Conservation (phyloP, 2,797 vertebrate species). For the Okamejei kenojei region DNA sequence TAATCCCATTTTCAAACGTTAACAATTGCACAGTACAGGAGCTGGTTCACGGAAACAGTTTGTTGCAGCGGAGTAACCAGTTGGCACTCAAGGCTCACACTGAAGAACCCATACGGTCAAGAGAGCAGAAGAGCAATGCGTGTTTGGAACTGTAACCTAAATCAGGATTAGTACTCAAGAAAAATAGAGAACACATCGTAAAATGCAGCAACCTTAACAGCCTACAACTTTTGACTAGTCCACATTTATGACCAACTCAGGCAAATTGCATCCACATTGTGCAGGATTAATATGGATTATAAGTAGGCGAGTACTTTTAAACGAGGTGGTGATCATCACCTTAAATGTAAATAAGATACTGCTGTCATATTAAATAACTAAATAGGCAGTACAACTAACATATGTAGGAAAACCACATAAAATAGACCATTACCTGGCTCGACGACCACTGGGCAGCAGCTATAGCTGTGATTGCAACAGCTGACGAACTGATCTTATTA, state of each 20-base stretch:
- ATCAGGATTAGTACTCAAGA: background rate
- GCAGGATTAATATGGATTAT: background rate
- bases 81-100: background rate
- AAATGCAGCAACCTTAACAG: background rate
- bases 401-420: background rate
- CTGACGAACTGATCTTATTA: slow-evolving; percentile 91
- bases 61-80: too few species aligned
- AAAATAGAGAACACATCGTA: background rate
- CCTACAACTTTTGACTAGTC: background rate
- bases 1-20: background rate
- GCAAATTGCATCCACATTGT: background rate
- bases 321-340: background rate
- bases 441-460: slow-evolving; percentile 98
- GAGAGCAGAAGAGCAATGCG: background rate
- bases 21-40: background rate
- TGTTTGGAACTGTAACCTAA: background rate
- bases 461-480: slow-evolving; percentile 95
- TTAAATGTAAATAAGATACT: background rate
- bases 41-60: background rate
- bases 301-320: background rate
- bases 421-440: slow-evolving; percentile 70
- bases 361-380: background rate
- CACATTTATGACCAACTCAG: background rate
- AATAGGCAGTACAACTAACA: background rate
- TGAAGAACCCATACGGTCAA: background rate